Conservation (phyloP, 2,797 vertebrate genomes). For the Okamejei kenojei region DNA sequence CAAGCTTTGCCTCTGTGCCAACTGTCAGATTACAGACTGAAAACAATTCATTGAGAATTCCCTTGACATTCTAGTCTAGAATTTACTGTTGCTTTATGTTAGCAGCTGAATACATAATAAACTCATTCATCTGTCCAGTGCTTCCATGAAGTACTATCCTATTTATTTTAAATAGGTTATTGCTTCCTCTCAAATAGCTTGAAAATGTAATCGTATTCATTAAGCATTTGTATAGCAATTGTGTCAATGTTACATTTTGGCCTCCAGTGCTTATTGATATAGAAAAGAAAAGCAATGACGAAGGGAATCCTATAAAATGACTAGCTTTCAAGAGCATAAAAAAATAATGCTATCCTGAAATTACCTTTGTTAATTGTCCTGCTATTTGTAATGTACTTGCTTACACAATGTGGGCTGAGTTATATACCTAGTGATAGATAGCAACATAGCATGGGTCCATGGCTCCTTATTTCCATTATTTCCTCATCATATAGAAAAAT, state of each 20-base stretch:
- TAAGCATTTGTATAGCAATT: neutral
- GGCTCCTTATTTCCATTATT: too few species aligned
- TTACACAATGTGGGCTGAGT: neutral
- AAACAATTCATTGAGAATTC: neutral
- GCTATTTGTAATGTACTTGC: neutral
- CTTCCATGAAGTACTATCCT: neutral
- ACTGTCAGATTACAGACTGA: neutral
- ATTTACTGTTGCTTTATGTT: neutral
- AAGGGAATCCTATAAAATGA: neutral
- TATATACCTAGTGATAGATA: neutral
- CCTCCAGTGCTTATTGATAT: neutral
- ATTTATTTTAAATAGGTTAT: neutral
- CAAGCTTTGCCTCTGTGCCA: neutral
- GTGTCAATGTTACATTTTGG: neutral
- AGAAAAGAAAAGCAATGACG: neutral
- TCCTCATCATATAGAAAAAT: too few species aligned
- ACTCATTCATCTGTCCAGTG: neutral
- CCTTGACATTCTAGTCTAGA: neutral
- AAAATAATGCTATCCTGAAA: neutral
- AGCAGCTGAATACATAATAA: neutral
- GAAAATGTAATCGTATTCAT: neutral
- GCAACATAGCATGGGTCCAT: neutral
- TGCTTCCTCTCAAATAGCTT: neutral
- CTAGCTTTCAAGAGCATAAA: neutral
- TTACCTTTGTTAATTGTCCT: neutral